Evolutionary conservation across 2,797 vertebrate species (phyloP).

Genomic region (Enteromius paludinosus): DNA sequence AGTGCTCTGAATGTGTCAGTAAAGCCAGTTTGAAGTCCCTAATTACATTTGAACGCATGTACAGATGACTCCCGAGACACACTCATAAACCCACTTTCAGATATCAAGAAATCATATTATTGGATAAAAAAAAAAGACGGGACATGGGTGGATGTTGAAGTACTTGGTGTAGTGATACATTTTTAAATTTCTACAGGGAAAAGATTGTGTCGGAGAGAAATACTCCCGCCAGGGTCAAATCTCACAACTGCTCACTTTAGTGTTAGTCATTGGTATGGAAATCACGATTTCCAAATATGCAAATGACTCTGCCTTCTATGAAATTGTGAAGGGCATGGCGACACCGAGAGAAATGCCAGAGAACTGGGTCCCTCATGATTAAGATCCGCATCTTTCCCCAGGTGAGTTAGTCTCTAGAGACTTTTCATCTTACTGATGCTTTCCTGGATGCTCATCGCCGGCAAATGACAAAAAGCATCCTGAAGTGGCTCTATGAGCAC

Average conservation of each 20-base stretch:
- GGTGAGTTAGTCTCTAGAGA: slow-evolving; percentile 71
- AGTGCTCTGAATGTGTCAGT: slow-evolving; percentile 67
- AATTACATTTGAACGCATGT: slow-evolving; percentile 73
- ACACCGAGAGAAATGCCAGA: slow-evolving; percentile 61
- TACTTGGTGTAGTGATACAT: slow-evolving; percentile 17
- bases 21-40: slow-evolving; percentile 68
- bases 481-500: slow-evolving; percentile 32
- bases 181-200: not conserved
- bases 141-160: not conserved
- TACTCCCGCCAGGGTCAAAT: slow-evolving; percentile 30
- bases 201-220: not conserved
- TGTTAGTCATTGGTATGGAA: slow-evolving; percentile 33
- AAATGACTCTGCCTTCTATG: slow-evolving; percentile 65
- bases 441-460: slow-evolving; percentile 66
- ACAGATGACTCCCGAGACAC: slow-evolving; percentile 62
- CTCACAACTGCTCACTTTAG: not conserved
- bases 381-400: slow-evolving; percentile 72
- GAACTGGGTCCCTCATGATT: slow-evolving; percentile 79
- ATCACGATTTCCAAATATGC: slow-evolving; percentile 72
- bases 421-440: slow-evolving; percentile 77
- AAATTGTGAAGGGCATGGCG: slow-evolving; percentile 50
- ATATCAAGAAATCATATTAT: slow-evolving; percentile 42
- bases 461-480: slow-evolving; percentile 70
- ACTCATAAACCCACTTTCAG: slow-evolving; percentile 61
- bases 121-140: not conserved